Evolutionary conservation across 2,113 vertebrate genomes (phyloP), one percentile per base, ranked within the genome.

Genomic region (Scalopus aquaticus): DNA sequence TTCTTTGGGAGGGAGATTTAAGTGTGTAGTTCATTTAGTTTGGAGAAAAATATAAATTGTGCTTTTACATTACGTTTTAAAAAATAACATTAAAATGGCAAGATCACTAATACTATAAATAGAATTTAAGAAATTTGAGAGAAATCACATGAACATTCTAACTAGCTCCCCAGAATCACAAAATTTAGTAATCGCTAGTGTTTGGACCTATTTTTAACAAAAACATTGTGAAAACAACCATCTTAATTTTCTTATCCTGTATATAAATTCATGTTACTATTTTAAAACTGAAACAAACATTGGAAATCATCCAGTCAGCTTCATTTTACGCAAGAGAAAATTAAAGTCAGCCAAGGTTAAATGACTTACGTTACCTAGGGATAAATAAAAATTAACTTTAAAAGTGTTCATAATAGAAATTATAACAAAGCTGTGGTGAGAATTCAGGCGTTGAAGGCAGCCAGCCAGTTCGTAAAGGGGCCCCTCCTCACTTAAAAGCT

Each of bases 221-320:
- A 92, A 94, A 20, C 24, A 74, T 72, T 86, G 22, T 64, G 32
- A 92, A 92, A 62, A 60, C 80, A 20, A 3, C 13, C 37, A 26
- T 90, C 84, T 85, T 90, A 26, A 60, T 80, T 22, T 87, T 72
- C n/a, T 56, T 64, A 72, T 64, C 74, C n/a, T 78, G 3, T 90
- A 17, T 76, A n/a, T 72, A 65, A 90, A 67, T 93, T 30, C 64
- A 3, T 22, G 17, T 56, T 87, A 73, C 22, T 89, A 77, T 93
- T 86, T 95, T 85, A 94, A 84, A 92, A 58, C 49, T 64, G 44
- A 78, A 82, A 83, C n/a, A 78, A 82, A 83, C n/a, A 79, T 77
- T 67, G 69, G 65, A 90, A 89, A 82, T 93, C 85, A 88, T 8
- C 58, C 24, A 62, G 60, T 22, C 44, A 91, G 58, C 35, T 80